phyloP scores from a whole-genome alignment of 1,140 invertebrate genomes.

The Eumeta japonica region DNA sequence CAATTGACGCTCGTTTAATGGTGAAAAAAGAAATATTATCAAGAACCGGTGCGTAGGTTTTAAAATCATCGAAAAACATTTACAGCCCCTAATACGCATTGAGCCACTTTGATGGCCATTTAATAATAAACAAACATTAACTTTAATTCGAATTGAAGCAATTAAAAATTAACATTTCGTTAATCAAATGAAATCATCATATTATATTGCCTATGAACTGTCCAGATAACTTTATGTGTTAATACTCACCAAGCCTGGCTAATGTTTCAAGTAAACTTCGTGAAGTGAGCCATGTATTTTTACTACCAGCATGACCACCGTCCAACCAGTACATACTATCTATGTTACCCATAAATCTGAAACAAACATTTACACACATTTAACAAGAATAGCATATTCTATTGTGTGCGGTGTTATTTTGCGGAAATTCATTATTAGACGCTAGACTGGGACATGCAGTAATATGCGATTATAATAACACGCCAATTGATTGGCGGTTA shows the following conservation, averaged over 20 bases:
- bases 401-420: no score
- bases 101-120: no score
- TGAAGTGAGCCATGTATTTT: constrained; percentile 83
- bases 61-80: no score
- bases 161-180: neutral
- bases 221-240: neutral
- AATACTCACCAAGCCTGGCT: constrained; percentile 60
- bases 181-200: neutral
- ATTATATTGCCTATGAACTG: neutral
- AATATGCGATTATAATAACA: no score
- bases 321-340: constrained; percentile 83
- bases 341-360: constrained; percentile 61
- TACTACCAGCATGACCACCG: constrained; percentile 79
- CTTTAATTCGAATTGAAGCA: neutral
- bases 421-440: no score
- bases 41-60: no score
- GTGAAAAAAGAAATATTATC: no score
- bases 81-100: no score
- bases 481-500: no score
- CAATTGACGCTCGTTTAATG: no score
- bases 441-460: no score
- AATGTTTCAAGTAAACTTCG: constrained; percentile 68
- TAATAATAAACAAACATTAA: neutral
- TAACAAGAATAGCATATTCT: neutral
- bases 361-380: constrained; percentile 1